Evolutionary conservation across 2,797 vertebrate species (phyloP), one percentile per base, ranked within the genome.

Genomic region (Sylvia borin): DNA sequence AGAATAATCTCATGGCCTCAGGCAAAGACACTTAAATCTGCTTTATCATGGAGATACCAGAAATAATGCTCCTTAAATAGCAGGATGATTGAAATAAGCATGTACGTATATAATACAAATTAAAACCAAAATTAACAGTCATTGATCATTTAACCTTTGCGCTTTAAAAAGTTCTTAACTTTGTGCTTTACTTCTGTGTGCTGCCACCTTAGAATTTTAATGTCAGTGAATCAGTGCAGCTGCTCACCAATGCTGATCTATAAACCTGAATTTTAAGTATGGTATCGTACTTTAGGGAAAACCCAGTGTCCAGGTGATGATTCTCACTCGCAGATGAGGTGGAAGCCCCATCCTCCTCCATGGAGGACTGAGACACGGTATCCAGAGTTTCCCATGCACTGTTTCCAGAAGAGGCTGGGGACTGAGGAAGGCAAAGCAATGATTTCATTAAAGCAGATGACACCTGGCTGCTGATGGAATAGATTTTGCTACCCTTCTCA

Each of bases 371-470:
- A 32, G 97, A 66, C 2, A 65, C 67, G 11, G 88, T 94, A 34
- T 97, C 96, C 51, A 48, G 77, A 31, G 96, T 62, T 76, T 85
- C 50, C 94, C 89, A 88, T 22, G 97, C 68, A 13, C 88, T 94
- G 50, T 97, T 97, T 54, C 97, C 92, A n/a, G 94, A 84, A 43
- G 93, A 80, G 32, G 80, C 47, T 13, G 98, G 93, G 11, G 98
- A 95, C 5, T 97, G 95, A 65, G 98, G 97, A 34, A 98, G 97
- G 93, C 97, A 98, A 77, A 98, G 98, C 91, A 99, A 97, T 43
- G 98, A 99, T 32, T 98, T 98, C 98, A 99, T 99, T 94, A 99
- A 92, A 2, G 99, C 99, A 5, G 98, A 98, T 4, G 99, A 99
- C 88, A 99, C 98, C 64, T 98, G 99, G 93, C 97, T 99, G 88